Conservation (phyloP, 2,113 vertebrate genomes). For the Globicephala melas region DNA sequence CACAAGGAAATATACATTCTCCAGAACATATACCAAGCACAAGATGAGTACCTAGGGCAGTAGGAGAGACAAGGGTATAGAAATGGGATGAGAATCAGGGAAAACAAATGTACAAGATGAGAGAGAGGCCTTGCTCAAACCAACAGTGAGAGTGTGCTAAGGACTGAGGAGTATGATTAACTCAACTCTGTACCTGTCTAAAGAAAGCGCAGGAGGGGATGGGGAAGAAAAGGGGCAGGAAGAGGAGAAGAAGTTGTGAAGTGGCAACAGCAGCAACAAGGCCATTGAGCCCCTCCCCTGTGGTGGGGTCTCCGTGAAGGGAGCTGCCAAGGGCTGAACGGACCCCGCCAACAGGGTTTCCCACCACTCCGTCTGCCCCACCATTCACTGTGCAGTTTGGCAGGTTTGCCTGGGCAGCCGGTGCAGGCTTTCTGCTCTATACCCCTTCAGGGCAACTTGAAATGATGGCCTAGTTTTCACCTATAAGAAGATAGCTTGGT, state of each 20-base stretch:
- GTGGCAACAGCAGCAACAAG: neutral
- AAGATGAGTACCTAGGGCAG: neutral
- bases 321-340: neutral
- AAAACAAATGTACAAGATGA: neutral
- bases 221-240: neutral
- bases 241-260: neutral
- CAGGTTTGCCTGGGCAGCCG: neutral
- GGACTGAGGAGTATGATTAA: neutral
- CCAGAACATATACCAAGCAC: too few species aligned
- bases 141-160: neutral
- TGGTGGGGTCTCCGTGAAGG: neutral
- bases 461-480: neutral
- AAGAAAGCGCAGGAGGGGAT: neutral
- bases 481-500: neutral
- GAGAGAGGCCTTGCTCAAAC: neutral
- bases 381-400: rapidly evolving
- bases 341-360: neutral
- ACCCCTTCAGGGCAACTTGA: neutral
- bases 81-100: neutral
- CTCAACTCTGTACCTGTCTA: neutral
- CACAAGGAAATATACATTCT: too few species aligned
- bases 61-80: too few species aligned
- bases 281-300: rapidly evolving
- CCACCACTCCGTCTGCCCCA: neutral
- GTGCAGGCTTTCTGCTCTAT: neutral